Base-by-base conservation (phyloP, 2,113 vertebrate genomes). In the Ondatra zibethicus region DNA sequence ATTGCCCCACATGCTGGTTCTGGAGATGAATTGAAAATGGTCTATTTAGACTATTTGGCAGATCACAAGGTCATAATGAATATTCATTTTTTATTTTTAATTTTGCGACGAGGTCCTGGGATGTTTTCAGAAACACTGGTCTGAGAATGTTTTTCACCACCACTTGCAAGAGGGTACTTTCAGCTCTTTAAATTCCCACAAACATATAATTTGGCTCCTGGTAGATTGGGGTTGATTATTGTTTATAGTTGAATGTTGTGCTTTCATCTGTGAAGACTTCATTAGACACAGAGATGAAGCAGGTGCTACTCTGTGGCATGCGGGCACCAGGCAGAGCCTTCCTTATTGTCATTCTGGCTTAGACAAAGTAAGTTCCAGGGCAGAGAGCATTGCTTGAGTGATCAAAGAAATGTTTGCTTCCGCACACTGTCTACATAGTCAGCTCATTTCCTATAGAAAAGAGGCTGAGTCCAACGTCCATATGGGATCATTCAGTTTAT, bases 191-290 rank as follows among this genome's bases (percentile, higher is more conserved):
- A 21, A n/a, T 72, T 36, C 47, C 85, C 42, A 29, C 29, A 91
- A 88, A 94, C 96, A 14, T 87, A 31, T 89, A 78, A 94, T 96
- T 96, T 91, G 68, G 39, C 29, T 88, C 29, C 39, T 47, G 91
- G n/a, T 81, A 47, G 91, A 86, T 65, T 33, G 91, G 50, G 47
- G n/a, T 42, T 97, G 96, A 96, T 97, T 89, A 89, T 17, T 92
- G 80, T 90, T 96, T 92, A 96, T 42, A 1, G 10, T 0, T 0
- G 27, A 78, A 77, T 91, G 47, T 66, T 94, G 89, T 55, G 76
- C 75, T 91, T 93, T 88, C 90, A 72, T 88, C 85, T 52, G 63
- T 16, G 47, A 75, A 12, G 21, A 65, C 85, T 45, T 86, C 75
- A 84, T 96, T 75, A 92, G 90, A 27, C 75, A 36, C 42, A 47